These are phyloP conservation scores for Aphelenchoides bicaudatus DNA, from an alignment of 2,888 invertebrate species.

Conservation along the genomic window DNA sequence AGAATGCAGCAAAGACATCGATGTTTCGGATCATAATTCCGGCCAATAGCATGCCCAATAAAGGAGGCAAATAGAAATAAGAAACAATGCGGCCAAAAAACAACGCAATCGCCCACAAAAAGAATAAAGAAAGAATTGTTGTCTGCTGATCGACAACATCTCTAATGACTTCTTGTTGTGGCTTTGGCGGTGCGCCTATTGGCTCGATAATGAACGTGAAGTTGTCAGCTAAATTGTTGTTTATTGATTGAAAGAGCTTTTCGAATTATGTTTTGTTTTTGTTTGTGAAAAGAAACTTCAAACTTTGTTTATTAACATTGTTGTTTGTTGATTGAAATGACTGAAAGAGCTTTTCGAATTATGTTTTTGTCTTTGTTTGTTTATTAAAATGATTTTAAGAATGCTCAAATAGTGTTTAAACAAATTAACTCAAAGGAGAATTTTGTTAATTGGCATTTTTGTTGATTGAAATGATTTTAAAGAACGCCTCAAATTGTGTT, in stretches of 20 bases:
- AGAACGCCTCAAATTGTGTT: no score
- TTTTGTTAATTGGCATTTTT: no score
- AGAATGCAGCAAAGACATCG: slow-evolving; percentile 15
- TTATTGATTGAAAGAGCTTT: not conserved
- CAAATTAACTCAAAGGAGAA: no score
- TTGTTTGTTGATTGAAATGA: not conserved
- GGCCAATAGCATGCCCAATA: slow-evolving; percentile 35
- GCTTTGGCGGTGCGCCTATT: not conserved
- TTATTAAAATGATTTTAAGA: no score
- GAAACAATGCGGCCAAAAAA: slow-evolving; percentile 32
- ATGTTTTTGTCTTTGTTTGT: no score
- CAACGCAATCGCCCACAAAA: slow-evolving; percentile 40
- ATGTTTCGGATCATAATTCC: slow-evolving; percentile 41
- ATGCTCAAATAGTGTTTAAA: no score
- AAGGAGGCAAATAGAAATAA: slow-evolving; percentile 33
- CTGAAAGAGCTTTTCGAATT: not conserved
- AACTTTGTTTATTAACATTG: not conserved
- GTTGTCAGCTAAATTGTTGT: not conserved
- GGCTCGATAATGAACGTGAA: not conserved
- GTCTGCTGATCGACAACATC: slow-evolving; percentile 18
- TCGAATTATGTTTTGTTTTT: slow-evolving; percentile 19
- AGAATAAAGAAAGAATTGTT: slow-evolving; percentile 35
- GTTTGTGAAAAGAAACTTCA: not conserved
- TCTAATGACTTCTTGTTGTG: slow-evolving; percentile 8
- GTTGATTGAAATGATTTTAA: no score